These are phyloP conservation scores for Pachyseris speciosa DNA, from an alignment of 64 coral and sea anemone species.

Conservation along the genomic window DNA sequence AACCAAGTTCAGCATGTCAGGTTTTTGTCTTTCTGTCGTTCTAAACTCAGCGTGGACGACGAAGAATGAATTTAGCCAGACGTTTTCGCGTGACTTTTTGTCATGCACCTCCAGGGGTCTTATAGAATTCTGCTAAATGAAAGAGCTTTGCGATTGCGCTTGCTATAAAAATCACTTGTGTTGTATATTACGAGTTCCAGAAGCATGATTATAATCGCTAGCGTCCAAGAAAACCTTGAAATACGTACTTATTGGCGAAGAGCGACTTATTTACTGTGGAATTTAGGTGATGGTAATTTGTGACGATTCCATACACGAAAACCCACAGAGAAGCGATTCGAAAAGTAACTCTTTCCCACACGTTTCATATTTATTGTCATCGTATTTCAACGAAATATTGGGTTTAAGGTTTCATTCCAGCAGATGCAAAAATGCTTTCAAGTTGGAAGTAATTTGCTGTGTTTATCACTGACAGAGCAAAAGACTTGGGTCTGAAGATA, in stretches of 20 bases:
- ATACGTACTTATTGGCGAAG: no score
- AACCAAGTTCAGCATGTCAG: not conserved
- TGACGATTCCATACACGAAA: not conserved
- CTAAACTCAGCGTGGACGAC: not conserved
- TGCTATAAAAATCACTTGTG: not conserved
- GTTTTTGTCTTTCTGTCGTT: not conserved
- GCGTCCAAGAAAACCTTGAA: no score
- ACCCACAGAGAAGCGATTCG: not conserved
- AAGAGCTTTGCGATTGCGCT: no score
- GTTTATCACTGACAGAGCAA: not conserved
- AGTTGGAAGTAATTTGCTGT: not conserved
- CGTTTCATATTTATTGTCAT: not conserved
- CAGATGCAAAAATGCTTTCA: not conserved
- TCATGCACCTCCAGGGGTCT: constrained; percentile 41
- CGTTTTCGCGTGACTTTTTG: constrained; percentile 42
- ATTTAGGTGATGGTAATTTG: no score
- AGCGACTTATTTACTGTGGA: no score
- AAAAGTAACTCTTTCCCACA: not conserved
- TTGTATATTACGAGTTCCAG: not conserved
- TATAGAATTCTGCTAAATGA: not conserved
- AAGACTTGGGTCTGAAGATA: not conserved
- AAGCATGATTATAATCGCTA: no score
- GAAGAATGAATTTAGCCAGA: not conserved
- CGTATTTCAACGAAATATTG: not conserved
- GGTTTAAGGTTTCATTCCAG: not conserved